Evolutionary conservation across 2,888 invertebrate genomes (phyloP).

Genomic region (Catocala nupta): DNA sequence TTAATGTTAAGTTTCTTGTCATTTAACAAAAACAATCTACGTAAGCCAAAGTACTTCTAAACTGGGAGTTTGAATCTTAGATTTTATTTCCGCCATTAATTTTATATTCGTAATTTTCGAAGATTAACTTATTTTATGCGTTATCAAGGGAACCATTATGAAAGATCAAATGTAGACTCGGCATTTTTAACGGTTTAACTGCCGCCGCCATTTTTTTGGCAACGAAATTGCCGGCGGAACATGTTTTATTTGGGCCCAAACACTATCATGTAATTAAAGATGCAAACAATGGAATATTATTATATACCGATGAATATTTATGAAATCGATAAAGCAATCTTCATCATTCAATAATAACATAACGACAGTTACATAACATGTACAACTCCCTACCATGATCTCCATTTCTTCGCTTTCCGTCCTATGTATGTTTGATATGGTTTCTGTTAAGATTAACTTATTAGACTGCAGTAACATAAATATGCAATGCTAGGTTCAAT

Average conservation of each 20-base stretch:
- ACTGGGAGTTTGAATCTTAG: constrained; percentile 11
- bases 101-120: constrained; percentile 13
- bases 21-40: constrained; percentile 14
- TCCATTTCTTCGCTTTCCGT: too few relatives aligned
- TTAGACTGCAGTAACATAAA: not conserved
- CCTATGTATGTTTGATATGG: too few relatives aligned
- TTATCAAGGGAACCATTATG: constrained; percentile 10
- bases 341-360: too few relatives aligned
- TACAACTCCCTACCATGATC: too few relatives aligned
- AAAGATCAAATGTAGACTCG: not conserved
- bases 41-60: constrained; percentile 6
- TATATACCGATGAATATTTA: too few relatives aligned
- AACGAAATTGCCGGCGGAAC: not conserved
- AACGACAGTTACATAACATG: too few relatives aligned
- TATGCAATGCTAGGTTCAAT: constrained; percentile 12
- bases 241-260: too few relatives aligned
- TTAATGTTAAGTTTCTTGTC: constrained; percentile 1
- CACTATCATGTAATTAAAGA: too few relatives aligned
- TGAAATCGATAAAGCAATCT: too few relatives aligned
- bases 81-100: constrained; percentile 15
- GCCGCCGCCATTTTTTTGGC: not conserved
- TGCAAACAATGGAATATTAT: too few relatives aligned
- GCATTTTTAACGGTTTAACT: constrained; percentile 1
- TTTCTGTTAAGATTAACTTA: too few relatives aligned
- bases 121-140: constrained; percentile 10